Conservation (phyloP, 2,888 invertebrate genomes). For the Thera britannica region DNA sequence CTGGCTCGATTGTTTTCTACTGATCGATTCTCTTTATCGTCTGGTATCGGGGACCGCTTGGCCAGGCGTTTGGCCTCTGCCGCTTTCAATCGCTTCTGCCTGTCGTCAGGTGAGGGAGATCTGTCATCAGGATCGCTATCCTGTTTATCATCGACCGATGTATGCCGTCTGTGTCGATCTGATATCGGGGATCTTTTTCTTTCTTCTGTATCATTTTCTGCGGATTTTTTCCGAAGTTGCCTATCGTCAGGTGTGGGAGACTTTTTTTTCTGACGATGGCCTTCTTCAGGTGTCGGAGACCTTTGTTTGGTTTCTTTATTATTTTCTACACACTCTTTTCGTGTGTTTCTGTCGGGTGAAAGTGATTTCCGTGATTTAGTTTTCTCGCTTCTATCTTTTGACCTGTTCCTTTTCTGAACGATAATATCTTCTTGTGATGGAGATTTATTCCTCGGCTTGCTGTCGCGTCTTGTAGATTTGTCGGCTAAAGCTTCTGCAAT, state of each 20-base stretch:
- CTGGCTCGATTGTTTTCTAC: conserved; percentile 10
- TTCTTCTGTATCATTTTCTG: conserved; percentile 17
- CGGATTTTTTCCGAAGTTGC: conserved; percentile 24
- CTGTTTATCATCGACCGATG: conserved; percentile 14
- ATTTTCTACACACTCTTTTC: conserved; percentile 20
- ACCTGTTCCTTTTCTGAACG: conserved; percentile 19
- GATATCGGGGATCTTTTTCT: conserved; percentile 28
- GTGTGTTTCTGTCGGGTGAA: conserved; percentile 13
- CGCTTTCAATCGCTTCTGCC: conserved; percentile 26
- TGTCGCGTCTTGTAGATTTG: conserved; percentile 11
- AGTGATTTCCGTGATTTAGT: conserved; percentile 13
- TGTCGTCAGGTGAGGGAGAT: conserved; percentile 27
- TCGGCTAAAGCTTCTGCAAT: conserved; percentile 18
- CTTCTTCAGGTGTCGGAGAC: conserved; percentile 18
- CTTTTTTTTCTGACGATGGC: conserved; percentile 18
- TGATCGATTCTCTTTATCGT: conserved; percentile 14
- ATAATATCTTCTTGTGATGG: conserved; percentile 14
- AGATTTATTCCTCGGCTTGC: conserved; percentile 19
- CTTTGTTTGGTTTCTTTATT: conserved; percentile 12
- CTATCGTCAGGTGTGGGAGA: conserved; percentile 24
- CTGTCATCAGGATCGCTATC: conserved; percentile 18
- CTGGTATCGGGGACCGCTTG: conserved; percentile 18
- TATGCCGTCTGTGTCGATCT: conserved; percentile 18
- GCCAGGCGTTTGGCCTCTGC: conserved; percentile 22
- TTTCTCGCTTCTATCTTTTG: conserved; percentile 25